Conservation (phyloP, 2,888 invertebrate genomes). For the Steinernema carpocapsae region DNA sequence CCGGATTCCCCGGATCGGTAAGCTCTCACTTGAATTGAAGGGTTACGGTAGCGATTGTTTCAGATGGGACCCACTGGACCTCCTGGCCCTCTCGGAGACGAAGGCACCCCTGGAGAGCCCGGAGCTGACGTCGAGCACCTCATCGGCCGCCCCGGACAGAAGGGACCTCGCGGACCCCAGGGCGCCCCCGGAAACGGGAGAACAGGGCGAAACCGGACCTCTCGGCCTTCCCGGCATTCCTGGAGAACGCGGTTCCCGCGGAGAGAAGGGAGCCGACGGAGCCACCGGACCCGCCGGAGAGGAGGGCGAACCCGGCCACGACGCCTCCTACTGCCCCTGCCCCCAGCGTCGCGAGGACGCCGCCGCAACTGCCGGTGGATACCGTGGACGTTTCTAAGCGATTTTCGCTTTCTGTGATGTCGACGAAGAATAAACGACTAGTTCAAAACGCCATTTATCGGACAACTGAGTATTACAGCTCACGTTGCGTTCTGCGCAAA, state of each 20-base stretch:
- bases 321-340: slow-evolving; percentile 40
- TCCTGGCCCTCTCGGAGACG: slow-evolving; percentile 58
- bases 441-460: neutral
- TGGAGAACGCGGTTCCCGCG: slow-evolving; percentile 59
- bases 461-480: neutral
- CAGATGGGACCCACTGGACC: slow-evolving; percentile 54
- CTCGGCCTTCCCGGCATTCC: slow-evolving; percentile 55
- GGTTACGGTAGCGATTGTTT: neutral
- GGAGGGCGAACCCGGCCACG: slow-evolving; percentile 58
- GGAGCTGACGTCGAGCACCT: slow-evolving; percentile 61
- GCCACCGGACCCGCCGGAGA: slow-evolving; percentile 42
- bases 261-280: slow-evolving; percentile 58
- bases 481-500: neutral
- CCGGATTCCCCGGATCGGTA: slow-evolving; percentile 58
- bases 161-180: slow-evolving; percentile 57
- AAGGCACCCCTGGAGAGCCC: slow-evolving; percentile 57
- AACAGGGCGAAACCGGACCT: slow-evolving; percentile 39
- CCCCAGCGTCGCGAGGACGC: slow-evolving; percentile 41
- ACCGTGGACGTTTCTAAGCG: slow-evolving; percentile 5
- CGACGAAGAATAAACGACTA: neutral
- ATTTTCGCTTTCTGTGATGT: no score
- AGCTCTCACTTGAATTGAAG: neutral
- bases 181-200: slow-evolving; percentile 59
- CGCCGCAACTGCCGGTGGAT: slow-evolving; percentile 5
- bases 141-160: slow-evolving; percentile 59